Base-by-base conservation (phyloP, 2,113 vertebrate genomes). In the Asarcornis scutulata region DNA sequence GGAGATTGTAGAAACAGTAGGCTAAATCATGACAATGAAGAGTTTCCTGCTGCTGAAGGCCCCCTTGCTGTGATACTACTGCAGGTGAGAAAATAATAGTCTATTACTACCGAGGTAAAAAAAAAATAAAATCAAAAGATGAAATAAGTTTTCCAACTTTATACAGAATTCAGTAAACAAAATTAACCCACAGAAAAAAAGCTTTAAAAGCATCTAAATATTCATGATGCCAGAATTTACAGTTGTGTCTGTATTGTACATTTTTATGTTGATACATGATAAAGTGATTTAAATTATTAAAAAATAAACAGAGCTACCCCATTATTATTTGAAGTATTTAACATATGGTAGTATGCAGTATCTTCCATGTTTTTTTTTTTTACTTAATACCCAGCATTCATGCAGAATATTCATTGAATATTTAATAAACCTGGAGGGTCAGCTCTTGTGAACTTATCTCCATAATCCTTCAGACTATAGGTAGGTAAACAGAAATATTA, bases 391-490 rank as follows among this genome's bases (percentile, higher is more conserved):
- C 34, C 94, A 96, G 83, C 82, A 76, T 95, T 93, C 88, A 81
- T 93, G 52, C 63, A 81, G 95, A 94, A 89, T 96, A 94, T 84
- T 94, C 59, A 72, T 50, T 97, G 95, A 97, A 98, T 98, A 97
- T 97, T 97, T 98, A 98, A 97, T 98, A 97, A 98, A 98, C 97
- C 95, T 98, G 91, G 95, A 97, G 98, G 98, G 97, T 98, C 97
- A 98, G 83, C 84, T 96, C 91, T 97, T 97, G 94, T 96, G 95
- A 89, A 68, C 95, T 98, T 95, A 97, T 98, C 98, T 98, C 98
- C 98, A 98, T 98, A 98, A 98, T 98, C 95, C 96, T 96, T 96
- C 92, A 93, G 93, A 92, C 96, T 97, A 52, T 52, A 91, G 87
- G 86, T 86, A 88, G 86, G 87, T 95, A 82, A 86, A 95, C 89